Conservation (phyloP, 2,888 invertebrate genomes). For the Plusia festucae region DNA sequence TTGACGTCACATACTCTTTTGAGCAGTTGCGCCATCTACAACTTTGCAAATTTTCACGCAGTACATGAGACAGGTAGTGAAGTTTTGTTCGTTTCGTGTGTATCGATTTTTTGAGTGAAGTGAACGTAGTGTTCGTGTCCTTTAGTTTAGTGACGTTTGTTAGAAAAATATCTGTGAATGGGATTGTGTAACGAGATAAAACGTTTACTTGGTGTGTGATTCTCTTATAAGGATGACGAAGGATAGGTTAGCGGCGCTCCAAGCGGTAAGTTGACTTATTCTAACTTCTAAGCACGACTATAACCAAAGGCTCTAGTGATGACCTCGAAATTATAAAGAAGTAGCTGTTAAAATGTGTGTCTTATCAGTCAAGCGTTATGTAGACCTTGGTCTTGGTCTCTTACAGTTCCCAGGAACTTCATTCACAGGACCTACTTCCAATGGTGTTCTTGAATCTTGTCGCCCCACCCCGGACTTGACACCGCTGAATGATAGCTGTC, state of each 20-base stretch:
- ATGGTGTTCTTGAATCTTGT: slow-evolving; percentile 68
- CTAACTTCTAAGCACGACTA: slow-evolving; percentile 72
- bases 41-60: slow-evolving; percentile 67
- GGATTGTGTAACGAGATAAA: slow-evolving; percentile 92
- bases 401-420: slow-evolving; percentile 24
- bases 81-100: slow-evolving; percentile 91
- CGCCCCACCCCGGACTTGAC: slow-evolving; percentile 85
- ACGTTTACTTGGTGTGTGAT: slow-evolving; percentile 92
- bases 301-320: slow-evolving; percentile 81
- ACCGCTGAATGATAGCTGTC: slow-evolving; percentile 80
- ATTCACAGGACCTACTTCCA: slow-evolving; percentile 54
- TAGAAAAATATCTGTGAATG: slow-evolving; percentile 93
- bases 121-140: slow-evolving; percentile 92
- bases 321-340: slow-evolving; percentile 83
- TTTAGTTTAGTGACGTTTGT: slow-evolving; percentile 92
- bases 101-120: slow-evolving; percentile 95
- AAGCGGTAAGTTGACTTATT: slow-evolving; percentile 93
- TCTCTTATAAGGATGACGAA: slow-evolving; percentile 95
- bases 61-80: slow-evolving; percentile 87
- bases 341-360: slow-evolving; percentile 69
- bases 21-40: slow-evolving; percentile 78
- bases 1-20: slow-evolving; percentile 75
- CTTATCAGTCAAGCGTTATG: slow-evolving; percentile 52
- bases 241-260: slow-evolving; percentile 98
- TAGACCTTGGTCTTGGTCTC: slow-evolving; percentile 37